Evolutionary conservation across 1,140 invertebrate genomes (phyloP).

Genomic region (Planococcus citri): DNA sequence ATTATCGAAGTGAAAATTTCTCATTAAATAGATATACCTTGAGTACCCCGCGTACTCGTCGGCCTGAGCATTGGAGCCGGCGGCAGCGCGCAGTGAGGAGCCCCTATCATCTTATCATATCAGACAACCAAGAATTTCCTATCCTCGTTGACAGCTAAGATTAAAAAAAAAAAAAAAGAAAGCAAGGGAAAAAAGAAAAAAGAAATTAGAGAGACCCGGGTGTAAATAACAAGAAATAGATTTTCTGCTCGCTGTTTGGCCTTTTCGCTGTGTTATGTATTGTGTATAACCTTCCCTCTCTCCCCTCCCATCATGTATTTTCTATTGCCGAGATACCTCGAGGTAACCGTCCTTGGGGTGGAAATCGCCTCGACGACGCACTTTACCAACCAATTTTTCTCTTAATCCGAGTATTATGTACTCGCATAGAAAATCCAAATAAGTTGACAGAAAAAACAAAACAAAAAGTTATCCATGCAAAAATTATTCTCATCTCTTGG

Average conservation of each 20-base stretch:
- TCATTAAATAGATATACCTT: constrained; percentile 16
- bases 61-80: neutral
- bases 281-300: too few relatives aligned
- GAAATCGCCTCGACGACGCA: too few relatives aligned
- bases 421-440: too few relatives aligned
- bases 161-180: constrained; percentile 7
- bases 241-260: neutral
- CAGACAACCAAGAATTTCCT: constrained; percentile 1
- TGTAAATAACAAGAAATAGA: constrained; percentile 8
- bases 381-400: too few relatives aligned
- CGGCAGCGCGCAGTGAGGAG: neutral
- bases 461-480: too few relatives aligned
- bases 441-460: too few relatives aligned
- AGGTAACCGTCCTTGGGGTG: too few relatives aligned
- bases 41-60: neutral
- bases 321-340: too few relatives aligned
- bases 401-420: too few relatives aligned
- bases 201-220: neutral
- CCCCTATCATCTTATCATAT: constrained; percentile 3
- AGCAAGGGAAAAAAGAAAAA: neutral
- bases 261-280: too few relatives aligned
- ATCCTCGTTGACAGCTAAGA: constrained; percentile 6
- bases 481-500: too few relatives aligned
- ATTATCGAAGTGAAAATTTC: constrained; percentile 16
- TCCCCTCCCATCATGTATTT: too few relatives aligned